These are phyloP conservation scores for Corythaeola cristata DNA, from an alignment of 2,113 vertebrate genomes.

Conservation along the genomic window DNA sequence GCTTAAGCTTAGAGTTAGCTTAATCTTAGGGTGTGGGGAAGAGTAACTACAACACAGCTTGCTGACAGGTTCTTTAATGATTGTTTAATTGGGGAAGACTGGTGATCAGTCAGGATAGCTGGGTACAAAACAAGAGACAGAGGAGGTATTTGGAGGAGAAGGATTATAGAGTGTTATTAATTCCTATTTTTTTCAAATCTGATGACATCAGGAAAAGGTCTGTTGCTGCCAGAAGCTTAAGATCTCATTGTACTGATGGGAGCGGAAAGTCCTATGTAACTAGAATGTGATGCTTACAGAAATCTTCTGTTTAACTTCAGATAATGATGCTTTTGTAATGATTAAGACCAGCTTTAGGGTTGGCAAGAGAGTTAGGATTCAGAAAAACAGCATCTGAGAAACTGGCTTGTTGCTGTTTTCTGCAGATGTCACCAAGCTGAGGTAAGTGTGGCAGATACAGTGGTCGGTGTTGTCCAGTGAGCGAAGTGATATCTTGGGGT, in stretches of 20 bases:
- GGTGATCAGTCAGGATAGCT: not conserved
- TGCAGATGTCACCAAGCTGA: not conserved
- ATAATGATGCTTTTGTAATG: not conserved
- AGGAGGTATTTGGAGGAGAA: not conserved
- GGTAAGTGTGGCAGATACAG: not conserved
- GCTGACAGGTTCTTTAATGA: not conserved
- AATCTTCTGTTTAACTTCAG: not conserved
- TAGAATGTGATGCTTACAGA: not conserved
- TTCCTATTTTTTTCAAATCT: not conserved
- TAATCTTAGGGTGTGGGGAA: not conserved
- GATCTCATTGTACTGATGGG: not conserved
- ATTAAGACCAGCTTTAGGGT: not conserved
- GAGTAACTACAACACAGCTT: not conserved
- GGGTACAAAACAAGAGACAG: not conserved
- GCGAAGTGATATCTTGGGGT: not conserved
- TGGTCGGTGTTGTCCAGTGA: not conserved
- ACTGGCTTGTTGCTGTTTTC: not conserved
- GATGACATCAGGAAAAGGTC: not conserved
- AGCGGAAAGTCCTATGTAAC: fast-evolving
- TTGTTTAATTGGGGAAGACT: not conserved
- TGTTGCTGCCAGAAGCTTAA: not conserved
- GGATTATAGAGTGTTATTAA: not conserved
- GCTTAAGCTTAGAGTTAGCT: not conserved
- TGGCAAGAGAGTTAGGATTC: not conserved
- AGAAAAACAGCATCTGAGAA: not conserved